Conservation (phyloP, 2,888 invertebrate species). For the Calameuta pallipes region DNA sequence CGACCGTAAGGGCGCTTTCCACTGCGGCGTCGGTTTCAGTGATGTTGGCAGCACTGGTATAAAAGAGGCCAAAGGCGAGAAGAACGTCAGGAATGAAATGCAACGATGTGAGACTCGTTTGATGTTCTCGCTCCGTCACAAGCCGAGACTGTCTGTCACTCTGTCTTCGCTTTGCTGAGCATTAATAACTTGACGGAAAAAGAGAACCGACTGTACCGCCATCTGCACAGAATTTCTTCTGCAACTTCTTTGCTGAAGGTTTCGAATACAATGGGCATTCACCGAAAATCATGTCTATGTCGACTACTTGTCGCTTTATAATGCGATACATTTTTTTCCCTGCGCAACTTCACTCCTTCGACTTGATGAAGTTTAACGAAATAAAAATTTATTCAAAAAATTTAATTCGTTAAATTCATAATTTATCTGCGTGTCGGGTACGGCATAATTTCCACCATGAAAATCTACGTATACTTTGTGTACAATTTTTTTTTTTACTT, state of each 20-base stretch:
- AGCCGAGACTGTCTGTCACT: not conserved
- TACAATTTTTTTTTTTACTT: too few species aligned
- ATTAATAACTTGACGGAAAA: not conserved
- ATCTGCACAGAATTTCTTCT: not conserved
- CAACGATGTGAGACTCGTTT: not conserved
- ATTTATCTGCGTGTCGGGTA: too few species aligned
- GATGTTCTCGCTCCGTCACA: not conserved
- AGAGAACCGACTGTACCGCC: not conserved
- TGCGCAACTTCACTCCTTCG: not conserved
- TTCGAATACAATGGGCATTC: not conserved
- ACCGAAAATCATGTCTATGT: not conserved
- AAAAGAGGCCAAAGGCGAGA: not conserved
- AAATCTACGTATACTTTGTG: too few species aligned
- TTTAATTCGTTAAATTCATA: not conserved
- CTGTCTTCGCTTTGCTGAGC: not conserved
- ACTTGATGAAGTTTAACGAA: not conserved
- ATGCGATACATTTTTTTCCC: not conserved
- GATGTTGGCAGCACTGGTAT: not conserved
- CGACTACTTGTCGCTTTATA: not conserved
- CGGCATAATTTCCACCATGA: too few species aligned
- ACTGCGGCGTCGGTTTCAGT: not conserved
- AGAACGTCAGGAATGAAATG: not conserved
- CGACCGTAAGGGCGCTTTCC: not conserved
- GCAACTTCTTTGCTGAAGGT: not conserved
- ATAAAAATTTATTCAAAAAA: not conserved